Conservation (phyloP, 2,113 vertebrate species). For the Plestiodon gilberti region DNA sequence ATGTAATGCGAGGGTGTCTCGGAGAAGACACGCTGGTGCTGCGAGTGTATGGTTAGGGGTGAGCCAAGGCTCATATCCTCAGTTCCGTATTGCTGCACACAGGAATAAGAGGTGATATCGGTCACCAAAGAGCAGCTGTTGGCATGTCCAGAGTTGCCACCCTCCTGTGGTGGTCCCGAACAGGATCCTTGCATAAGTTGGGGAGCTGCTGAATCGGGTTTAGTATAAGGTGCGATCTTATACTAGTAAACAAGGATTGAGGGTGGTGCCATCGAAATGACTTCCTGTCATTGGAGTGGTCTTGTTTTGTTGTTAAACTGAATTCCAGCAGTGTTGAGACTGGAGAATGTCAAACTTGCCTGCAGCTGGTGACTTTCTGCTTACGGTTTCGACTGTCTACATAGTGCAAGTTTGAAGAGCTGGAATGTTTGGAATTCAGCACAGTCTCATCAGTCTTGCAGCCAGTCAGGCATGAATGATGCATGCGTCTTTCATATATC, state of each 20-base stretch:
- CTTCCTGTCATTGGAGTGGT: background rate
- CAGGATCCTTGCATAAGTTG: too few species aligned
- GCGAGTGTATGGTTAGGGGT: too few species aligned
- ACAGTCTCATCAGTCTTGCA: background rate
- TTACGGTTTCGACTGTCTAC: background rate
- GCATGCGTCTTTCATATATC: background rate
- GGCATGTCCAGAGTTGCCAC: background rate
- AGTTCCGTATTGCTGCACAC: too few species aligned
- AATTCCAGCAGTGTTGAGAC: background rate
- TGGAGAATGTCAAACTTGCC: background rate
- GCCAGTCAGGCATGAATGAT: background rate
- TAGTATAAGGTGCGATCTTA: background rate
- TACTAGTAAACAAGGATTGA: background rate
- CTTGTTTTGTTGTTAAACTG: background rate
- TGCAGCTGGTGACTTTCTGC: background rate
- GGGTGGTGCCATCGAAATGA: background rate
- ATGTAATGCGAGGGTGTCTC: too few species aligned
- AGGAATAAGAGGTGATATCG: too few species aligned
- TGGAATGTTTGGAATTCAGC: background rate
- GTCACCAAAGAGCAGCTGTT: too few species aligned
- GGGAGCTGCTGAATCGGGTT: background rate
- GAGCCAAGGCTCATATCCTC: too few species aligned
- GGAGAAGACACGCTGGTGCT: too few species aligned
- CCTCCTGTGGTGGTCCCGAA: too few species aligned
- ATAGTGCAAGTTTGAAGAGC: background rate